phyloP scores from a whole-genome alignment of 2,797 vertebrate genomes.

The Scarus forsteni region DNA sequence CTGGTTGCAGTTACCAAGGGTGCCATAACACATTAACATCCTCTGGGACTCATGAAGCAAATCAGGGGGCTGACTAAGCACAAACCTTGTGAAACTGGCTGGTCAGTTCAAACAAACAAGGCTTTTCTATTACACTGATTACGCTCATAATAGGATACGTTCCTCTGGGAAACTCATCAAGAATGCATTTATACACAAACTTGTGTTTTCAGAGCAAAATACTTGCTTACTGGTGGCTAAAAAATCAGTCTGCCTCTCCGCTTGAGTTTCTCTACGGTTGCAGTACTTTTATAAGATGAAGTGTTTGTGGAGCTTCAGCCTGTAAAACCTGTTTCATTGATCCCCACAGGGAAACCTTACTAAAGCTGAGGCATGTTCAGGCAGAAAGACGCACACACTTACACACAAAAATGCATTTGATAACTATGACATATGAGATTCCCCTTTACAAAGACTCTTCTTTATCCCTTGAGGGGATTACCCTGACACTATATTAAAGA shows the following conservation, averaged over 20 bases:
- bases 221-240: neutral
- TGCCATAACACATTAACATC: conserved; percentile 47
- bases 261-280: conserved; percentile 1
- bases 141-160: neutral
- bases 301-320: conserved; percentile 36
- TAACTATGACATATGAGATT: conserved; percentile 26
- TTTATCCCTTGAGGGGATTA: conserved; percentile 2
- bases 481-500: conserved; percentile 9
- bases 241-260: neutral
- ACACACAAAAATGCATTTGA: conserved; percentile 11
- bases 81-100: conserved; percentile 23
- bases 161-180: conserved; percentile 11
- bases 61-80: conserved; percentile 49
- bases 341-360: conserved; percentile 40
- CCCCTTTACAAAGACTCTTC: conserved; percentile 41
- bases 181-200: neutral
- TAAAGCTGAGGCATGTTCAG: conserved; percentile 57
- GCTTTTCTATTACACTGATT: conserved; percentile 6
- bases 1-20: conserved; percentile 25
- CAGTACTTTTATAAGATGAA: conserved; percentile 18
- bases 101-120: conserved; percentile 12
- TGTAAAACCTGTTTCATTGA: conserved; percentile 74
- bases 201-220: neutral
- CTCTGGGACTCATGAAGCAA: conserved; percentile 26
- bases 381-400: conserved; percentile 48